Evolutionary conservation across 2,113 vertebrate genomes (phyloP).

Genomic region (Malaclemys terrapin): DNA sequence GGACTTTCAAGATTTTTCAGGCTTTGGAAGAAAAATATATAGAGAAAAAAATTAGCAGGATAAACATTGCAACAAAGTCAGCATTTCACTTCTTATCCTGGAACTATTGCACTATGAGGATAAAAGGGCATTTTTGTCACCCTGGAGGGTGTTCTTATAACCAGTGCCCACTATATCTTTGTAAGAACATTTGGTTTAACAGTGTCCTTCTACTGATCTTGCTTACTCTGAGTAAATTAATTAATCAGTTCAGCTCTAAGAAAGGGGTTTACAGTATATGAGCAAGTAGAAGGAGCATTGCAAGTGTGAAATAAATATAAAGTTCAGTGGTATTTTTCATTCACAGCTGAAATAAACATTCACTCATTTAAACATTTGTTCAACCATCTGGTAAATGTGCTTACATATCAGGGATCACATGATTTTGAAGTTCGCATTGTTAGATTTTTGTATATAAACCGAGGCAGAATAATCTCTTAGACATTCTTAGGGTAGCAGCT

Average conservation of each 20-base stretch:
- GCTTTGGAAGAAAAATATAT: neutral
- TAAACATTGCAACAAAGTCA: neutral
- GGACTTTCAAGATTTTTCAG: constrained; percentile 1
- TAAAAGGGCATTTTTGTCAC: neutral
- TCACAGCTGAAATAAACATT: constrained; percentile 50
- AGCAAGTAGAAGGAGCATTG: constrained; percentile 46
- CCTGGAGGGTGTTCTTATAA: neutral
- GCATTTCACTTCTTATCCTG: neutral
- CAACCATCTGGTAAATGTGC: constrained; percentile 53
- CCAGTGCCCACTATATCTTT: neutral
- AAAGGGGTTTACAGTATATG: constrained; percentile 5
- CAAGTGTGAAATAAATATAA: constrained; percentile 56
- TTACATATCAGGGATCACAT: constrained; percentile 29
- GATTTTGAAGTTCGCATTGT: neutral
- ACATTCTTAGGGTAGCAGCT: neutral
- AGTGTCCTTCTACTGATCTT: constrained; percentile 41
- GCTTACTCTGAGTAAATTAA: constrained; percentile 19
- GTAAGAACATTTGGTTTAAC: neutral
- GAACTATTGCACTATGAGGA: neutral
- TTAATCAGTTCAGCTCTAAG: constrained; percentile 24
- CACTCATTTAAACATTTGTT: constrained; percentile 58
- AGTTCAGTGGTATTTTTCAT: constrained; percentile 49
- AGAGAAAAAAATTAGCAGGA: neutral
- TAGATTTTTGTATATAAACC: constrained; percentile 27
- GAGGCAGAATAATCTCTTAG: neutral